phyloP scores from a whole-genome alignment of 2,113 vertebrate species.

The Danionella cerebrum region DNA sequence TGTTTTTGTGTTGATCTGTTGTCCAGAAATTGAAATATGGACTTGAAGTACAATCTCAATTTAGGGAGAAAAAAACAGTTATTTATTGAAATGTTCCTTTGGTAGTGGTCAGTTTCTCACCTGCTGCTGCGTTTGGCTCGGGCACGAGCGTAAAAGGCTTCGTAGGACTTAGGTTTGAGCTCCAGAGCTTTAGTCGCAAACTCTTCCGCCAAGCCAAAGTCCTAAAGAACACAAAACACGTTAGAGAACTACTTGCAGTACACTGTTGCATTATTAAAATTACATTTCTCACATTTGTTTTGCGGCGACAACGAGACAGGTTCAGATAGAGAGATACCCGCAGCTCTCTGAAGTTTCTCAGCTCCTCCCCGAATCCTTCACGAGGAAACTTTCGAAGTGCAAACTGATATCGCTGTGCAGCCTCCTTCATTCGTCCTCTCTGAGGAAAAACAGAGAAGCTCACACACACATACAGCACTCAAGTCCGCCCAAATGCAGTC shows the following conservation, averaged over 20 bases:
- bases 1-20: too few relatives aligned
- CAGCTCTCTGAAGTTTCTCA: conserved; percentile 90
- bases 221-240: too few relatives aligned
- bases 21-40: too few relatives aligned
- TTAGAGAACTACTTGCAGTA: too few relatives aligned
- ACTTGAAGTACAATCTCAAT: too few relatives aligned
- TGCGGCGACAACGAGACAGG: conserved; percentile 90
- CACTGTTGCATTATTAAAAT: background rate
- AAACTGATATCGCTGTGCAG: conserved; percentile 94
- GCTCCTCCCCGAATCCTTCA: conserved; percentile 90
- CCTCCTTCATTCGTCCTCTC: conserved; percentile 99
- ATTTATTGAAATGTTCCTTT: background rate
- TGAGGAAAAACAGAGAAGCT: conserved; percentile 53
- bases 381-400: conserved; percentile 93
- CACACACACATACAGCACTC: background rate
- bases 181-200: conserved; percentile 95
- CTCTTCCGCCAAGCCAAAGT: conserved; percentile 97
- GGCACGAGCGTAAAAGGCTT: conserved; percentile 93
- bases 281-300: conserved; percentile 84
- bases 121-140: conserved; percentile 97
- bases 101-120: conserved; percentile 66
- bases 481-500: too few relatives aligned
- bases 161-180: conserved; percentile 92
- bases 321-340: conserved; percentile 91
- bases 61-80: too few relatives aligned